These are phyloP conservation scores for Nestor notabilis DNA, from an alignment of 2,113 vertebrate species.

Conservation along the genomic window DNA sequence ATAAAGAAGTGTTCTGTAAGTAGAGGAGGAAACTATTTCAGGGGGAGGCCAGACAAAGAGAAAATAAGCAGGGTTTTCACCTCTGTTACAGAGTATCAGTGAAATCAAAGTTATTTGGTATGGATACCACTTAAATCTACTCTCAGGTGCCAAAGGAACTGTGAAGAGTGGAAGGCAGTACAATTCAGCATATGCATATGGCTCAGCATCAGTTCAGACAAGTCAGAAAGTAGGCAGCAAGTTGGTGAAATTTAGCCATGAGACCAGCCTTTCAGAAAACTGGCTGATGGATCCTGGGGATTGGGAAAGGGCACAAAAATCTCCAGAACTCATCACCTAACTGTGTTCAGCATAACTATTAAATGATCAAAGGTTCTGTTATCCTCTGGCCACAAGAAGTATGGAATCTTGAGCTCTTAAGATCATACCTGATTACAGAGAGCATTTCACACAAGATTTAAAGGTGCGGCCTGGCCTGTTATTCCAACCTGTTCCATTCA, in stretches of 20 bases:
- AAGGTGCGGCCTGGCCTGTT: background rate
- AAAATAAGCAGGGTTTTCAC: background rate
- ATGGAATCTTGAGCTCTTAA: background rate
- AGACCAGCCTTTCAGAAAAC: background rate
- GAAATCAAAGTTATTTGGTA: background rate
- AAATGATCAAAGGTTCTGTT: background rate
- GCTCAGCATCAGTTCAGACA: background rate
- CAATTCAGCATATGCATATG: background rate
- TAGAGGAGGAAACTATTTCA: background rate
- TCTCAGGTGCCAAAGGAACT: background rate
- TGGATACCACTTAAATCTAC: background rate
- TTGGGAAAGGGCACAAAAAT: background rate
- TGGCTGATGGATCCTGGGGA: background rate
- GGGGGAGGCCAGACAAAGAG: background rate
- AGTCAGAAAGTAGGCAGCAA: background rate
- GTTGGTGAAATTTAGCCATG: background rate
- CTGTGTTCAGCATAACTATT: background rate
- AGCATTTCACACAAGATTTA: accelerated
- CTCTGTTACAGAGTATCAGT: background rate
- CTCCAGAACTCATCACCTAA: background rate
- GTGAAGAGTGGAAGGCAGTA: background rate
- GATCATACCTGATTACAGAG: background rate
- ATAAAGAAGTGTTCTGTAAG: background rate
- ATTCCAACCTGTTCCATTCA: background rate
- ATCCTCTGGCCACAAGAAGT: background rate